A percentile compares a stretch with the other conserved stretches of the same genome.
Evolutionary conservation across 2,113 vertebrate genomes (phyloP).

Genomic region (Mus pahari): DNA sequence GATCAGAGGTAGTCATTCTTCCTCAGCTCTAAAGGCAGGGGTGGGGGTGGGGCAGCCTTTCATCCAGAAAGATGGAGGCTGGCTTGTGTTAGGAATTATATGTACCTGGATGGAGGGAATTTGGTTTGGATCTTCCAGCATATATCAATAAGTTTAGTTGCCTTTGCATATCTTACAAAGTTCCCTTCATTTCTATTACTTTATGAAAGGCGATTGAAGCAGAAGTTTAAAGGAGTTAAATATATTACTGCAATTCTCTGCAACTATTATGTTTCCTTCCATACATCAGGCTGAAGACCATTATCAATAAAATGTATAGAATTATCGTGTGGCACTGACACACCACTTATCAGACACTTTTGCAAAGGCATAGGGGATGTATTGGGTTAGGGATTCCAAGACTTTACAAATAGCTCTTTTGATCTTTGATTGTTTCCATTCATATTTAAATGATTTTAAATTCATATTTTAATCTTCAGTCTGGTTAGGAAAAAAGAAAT

Average conservation of each 20-base stretch:
- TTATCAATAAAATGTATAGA: constrained; percentile 73
- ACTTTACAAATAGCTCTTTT: constrained; percentile 50
- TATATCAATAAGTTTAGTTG: constrained; percentile 75
- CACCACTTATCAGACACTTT: constrained; percentile 2
- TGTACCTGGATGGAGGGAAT: constrained; percentile 60
- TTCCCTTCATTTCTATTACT: constrained; percentile 77
- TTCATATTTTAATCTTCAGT: constrained; percentile 53
- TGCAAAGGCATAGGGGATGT: background rate
- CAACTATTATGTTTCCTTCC: constrained; percentile 61
- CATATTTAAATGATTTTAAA: constrained; percentile 56
- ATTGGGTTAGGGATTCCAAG: constrained; percentile 35
- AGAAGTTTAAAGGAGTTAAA: constrained; percentile 70
- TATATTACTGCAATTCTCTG: constrained; percentile 72
- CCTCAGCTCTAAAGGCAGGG: background rate
- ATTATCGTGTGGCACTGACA: constrained; percentile 59
- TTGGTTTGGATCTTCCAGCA: constrained; percentile 56
- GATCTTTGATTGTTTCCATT: constrained; percentile 67
- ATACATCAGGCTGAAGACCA: constrained; percentile 65
- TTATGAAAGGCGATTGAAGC: constrained; percentile 75
- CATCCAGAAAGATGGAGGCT: constrained; percentile 44
- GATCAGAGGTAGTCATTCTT: constrained; percentile 57
- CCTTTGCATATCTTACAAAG: constrained; percentile 69
- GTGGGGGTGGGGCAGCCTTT: constrained; percentile 3
- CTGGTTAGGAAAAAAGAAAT: background rate
- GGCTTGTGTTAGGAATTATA: constrained; percentile 63